Base-by-base conservation (phyloP, 2,888 invertebrate genomes). In the Stenoptilia bipunctidactyla region DNA sequence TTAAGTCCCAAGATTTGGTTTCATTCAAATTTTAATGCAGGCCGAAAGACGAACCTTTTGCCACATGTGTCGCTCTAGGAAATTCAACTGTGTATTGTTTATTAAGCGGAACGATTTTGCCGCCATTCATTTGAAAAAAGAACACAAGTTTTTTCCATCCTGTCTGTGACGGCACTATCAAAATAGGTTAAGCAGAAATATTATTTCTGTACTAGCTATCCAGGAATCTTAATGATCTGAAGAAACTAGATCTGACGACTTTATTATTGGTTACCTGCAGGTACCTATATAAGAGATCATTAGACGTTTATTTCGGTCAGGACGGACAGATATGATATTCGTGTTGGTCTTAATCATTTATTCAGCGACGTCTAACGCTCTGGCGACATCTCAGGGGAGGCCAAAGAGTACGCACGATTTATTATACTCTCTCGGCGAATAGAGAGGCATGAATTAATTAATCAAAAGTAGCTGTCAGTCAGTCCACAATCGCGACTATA, bases 341-440 rank as follows among this genome's bases (percentile, higher is more conserved):
- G 70, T 66, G 67, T 66, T 69, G 61, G 72, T 66, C 67, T 75
- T 63, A 72, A 80, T 79, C 79, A 80, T 76, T 76, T 77, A 80
- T 80, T 73, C 72, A 64, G 56, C 61, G 57, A 57, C 50, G 67
- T 65, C 65, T 58, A 60, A 61, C 65, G 61, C 56, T n/a, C n/a
- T 59, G 71, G 73, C 63, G 80, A 80, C 82, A 75, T 76, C 80
- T 76, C 71, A 67, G 70, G 79, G 79, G 80, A 77, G 80, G 82
- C 68, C 71, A 54, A 50, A 46, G 50, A 45, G 50, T 54, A 67
- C 62, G 71, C 67, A 74, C 76, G 74, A 83, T 83, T 82, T 75
- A 82, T 82, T 74, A 76, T 77, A 61, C 59, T 63, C 59, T 55
- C 68, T 61, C 59, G 52, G 63, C 61, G 66, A 62, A 70, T 67